phyloP scores from a whole-genome alignment of 2,113 vertebrate genomes.

The Echinops telfairi region DNA sequence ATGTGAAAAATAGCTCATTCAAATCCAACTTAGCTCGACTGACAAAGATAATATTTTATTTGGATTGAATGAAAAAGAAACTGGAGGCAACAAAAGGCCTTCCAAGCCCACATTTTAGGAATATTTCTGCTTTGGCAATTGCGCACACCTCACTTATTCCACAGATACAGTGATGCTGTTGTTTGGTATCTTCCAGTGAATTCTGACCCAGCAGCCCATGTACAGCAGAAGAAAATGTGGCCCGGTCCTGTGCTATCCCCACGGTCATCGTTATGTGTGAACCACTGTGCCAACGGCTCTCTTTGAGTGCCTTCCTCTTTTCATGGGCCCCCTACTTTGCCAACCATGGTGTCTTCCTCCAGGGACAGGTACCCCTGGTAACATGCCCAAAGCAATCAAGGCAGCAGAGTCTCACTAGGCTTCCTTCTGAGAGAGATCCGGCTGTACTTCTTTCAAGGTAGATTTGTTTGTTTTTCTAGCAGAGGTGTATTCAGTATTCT shows the following conservation, averaged over 20 bases:
- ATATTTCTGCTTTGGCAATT: constrained; percentile 58
- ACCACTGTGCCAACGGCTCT: background rate
- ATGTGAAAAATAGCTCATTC: constrained; percentile 53
- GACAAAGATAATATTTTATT: constrained; percentile 37
- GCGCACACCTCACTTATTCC: constrained; percentile 21
- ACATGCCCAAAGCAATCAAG: background rate
- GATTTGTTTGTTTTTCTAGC: background rate
- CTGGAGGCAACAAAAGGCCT: background rate
- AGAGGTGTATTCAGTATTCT: background rate
- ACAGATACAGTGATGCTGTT: background rate
- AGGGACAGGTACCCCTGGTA: too few relatives aligned
- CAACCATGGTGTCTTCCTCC: background rate
- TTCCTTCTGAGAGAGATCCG: background rate
- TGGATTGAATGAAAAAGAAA: background rate
- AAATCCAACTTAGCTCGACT: constrained; percentile 41
- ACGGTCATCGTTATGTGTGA: background rate
- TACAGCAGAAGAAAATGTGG: too few relatives aligned
- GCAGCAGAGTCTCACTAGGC: background rate
- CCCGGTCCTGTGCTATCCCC: too few relatives aligned
- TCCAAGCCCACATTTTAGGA: constrained; percentile 25
- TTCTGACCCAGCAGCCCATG: too few relatives aligned
- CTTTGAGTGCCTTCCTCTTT: background rate
- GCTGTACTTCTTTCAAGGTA: background rate
- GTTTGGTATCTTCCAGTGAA: background rate
- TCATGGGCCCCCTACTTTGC: background rate